Evolutionary conservation across 2,797 vertebrate species (phyloP).

Genomic region (Tragelaphus oryx): DNA sequence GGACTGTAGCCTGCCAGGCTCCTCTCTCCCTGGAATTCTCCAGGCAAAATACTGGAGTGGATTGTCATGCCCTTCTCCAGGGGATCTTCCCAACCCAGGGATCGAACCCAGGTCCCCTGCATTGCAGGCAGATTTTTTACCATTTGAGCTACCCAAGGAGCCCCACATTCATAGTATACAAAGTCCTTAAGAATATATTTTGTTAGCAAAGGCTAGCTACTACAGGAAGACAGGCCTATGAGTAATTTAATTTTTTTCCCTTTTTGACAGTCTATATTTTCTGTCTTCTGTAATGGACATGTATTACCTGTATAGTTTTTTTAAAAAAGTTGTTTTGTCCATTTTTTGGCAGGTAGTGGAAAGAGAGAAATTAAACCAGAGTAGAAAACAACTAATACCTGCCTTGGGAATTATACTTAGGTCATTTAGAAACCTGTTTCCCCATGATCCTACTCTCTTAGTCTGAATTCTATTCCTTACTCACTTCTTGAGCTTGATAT

Average conservation of each 20-base stretch:
- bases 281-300: background rate
- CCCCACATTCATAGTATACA: background rate
- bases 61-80: background rate
- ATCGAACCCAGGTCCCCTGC: background rate
- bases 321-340: background rate
- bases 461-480: background rate
- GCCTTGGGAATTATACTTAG: background rate
- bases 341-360: background rate
- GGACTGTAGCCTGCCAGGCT: background rate
- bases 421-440: background rate
- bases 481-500: background rate
- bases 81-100: background rate
- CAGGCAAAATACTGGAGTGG: background rate
- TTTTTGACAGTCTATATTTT: background rate
- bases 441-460: background rate
- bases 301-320: background rate
- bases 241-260: background rate
- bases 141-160: background rate
- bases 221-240: background rate
- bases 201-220: background rate
- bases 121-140: background rate
- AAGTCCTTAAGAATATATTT: background rate
- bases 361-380: background rate
- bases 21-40: background rate
- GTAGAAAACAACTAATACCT: background rate